Conservation (phyloP, 37 sponge, comb jelly and placozoan species). For the Haliclona indistincta region DNA sequence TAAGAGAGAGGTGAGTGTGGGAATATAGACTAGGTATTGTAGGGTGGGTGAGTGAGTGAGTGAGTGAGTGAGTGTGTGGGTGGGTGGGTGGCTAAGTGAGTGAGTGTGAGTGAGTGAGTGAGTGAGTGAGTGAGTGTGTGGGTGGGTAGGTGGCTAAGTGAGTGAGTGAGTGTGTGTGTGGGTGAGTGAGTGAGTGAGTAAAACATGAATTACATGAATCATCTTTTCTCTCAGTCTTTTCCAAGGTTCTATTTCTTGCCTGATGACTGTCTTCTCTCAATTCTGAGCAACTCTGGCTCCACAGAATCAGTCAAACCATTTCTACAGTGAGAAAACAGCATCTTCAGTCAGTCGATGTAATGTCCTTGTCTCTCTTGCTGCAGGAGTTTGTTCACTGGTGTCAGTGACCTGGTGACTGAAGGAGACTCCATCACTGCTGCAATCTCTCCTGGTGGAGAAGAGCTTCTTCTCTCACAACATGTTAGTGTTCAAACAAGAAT, state of each 20-base stretch:
- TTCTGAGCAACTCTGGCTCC: slow-evolving; percentile 66
- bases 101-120: neutral
- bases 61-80: no score
- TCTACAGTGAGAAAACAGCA: no score
- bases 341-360: no score
- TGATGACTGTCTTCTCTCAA: slow-evolving; percentile 63
- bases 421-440: slow-evolving; percentile 41
- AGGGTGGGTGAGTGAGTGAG: neutral
- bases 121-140: no score
- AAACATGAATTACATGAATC: no score
- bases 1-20: slow-evolving; percentile 61
- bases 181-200: no score
- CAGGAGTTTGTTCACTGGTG: slow-evolving; percentile 15
- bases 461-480: slow-evolving; percentile 23
- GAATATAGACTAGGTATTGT: neutral
- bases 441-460: slow-evolving; percentile 62
- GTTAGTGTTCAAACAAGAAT: slow-evolving; percentile 50
- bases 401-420: slow-evolving; percentile 6
- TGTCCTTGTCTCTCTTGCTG: neutral
- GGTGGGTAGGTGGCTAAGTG: no score
- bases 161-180: no score
- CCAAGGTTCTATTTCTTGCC: slow-evolving; percentile 75
- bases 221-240: slow-evolving; percentile 42
- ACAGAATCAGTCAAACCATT: slow-evolving; percentile 49
- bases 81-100: no score